Conservation (phyloP, 1,140 invertebrate genomes). For the Delia radicum region DNA sequence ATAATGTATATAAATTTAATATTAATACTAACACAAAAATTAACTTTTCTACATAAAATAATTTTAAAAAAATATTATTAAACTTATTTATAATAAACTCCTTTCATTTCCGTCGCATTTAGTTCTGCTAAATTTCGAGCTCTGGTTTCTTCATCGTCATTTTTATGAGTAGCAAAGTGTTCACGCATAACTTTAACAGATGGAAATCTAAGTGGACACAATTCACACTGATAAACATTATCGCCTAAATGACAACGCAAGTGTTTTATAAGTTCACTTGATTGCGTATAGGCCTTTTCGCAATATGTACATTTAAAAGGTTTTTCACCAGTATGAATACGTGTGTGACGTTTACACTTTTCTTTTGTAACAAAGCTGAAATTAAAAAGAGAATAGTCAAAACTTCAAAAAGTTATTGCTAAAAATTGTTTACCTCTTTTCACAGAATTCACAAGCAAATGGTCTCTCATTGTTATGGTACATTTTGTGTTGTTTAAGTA, state of each 20-base stretch:
- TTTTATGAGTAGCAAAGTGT: slow-evolving; percentile 56
- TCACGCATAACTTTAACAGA: slow-evolving; percentile 55
- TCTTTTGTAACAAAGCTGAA: slow-evolving; percentile 1
- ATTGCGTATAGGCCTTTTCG: not conserved
- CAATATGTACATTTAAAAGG: slow-evolving; percentile 18
- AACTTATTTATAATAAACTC: not conserved
- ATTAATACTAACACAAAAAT: no score
- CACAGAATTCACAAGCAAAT: slow-evolving; percentile 16
- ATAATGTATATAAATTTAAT: no score
- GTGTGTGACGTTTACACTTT: not conserved
- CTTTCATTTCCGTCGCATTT: slow-evolving; percentile 7
- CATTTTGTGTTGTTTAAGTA: slow-evolving; percentile 19
- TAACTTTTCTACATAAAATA: no score
- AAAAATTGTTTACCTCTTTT: slow-evolving; percentile 19
- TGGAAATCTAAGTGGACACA: slow-evolving; percentile 56
- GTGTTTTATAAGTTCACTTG: slow-evolving; percentile 2
- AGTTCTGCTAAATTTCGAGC: not conserved
- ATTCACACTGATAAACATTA: slow-evolving; percentile 57
- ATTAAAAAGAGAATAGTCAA: not conserved
- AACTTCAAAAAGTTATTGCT: no score
- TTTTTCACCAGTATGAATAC: slow-evolving; percentile 12
- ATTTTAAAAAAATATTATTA: no score
- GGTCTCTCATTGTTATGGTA: slow-evolving; percentile 14
- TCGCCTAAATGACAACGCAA: slow-evolving; percentile 57
- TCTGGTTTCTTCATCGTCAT: slow-evolving; percentile 15